Evolutionary conservation across 2,888 invertebrate genomes (phyloP).

Genomic region (Drosophila macrothrix): DNA sequence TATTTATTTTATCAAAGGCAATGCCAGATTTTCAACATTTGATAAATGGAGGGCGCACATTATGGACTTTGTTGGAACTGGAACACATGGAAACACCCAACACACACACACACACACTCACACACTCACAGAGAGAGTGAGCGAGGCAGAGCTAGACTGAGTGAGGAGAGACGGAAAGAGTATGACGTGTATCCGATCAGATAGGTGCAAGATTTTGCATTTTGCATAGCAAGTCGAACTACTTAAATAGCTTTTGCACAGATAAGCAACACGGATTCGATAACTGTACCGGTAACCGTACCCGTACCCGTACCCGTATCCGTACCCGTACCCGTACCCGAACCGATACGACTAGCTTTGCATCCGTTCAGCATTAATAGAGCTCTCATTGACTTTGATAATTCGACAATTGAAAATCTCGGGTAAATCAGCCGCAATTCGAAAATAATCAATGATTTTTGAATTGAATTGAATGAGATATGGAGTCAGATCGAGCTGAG

Average conservation of each 20-base stretch:
- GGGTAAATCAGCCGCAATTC: background rate
- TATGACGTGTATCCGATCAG: background rate
- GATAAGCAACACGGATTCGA: conserved; percentile 1
- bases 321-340: background rate
- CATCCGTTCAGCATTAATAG: conserved; percentile 4
- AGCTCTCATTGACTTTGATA: background rate
- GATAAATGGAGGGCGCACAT: conserved; percentile 71
- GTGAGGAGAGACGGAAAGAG: conserved; percentile 1
- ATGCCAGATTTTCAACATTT: conserved; percentile 67
- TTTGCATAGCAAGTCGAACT: background rate
- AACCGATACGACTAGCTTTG: conserved; percentile 3
- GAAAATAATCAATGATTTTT: background rate
- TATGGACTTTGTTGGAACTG: conserved; percentile 53
- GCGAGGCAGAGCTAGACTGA: background rate
- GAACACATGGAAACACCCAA: conserved; percentile 4
- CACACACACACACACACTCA: background rate
- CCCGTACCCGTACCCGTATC: background rate
- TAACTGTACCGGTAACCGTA: background rate
- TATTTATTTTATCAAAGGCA: conserved; percentile 71
- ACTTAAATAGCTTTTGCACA: background rate
- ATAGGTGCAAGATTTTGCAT: background rate
- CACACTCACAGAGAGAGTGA: background rate
- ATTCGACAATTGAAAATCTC: background rate
- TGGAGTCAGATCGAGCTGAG: background rate
- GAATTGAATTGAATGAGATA: background rate